Evolutionary conservation across 2,797 vertebrate genomes (phyloP), one percentile per base, ranked within the genome.

Genomic region (Babyrousa celebensis): DNA sequence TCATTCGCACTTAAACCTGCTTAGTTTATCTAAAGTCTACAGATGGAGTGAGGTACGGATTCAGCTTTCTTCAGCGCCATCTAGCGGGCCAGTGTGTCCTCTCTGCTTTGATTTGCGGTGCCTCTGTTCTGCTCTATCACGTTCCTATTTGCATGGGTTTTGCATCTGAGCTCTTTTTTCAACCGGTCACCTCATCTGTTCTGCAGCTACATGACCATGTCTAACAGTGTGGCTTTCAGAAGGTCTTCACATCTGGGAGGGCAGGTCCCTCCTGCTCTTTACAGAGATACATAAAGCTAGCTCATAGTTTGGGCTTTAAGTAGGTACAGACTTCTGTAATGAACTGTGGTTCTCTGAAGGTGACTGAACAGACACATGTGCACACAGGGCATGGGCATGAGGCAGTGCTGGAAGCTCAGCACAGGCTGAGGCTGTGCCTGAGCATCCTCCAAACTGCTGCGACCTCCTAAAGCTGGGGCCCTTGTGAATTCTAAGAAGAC

Each of bases 241-340:
- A 60, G 54, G 25, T 62, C 58, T 85, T 94, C 48, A 23, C 43
- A 62, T 32, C 43, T 79, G 48, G 60, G 8, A 84, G 8, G 23
- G 20, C 5, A 74, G 52, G 21, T 78, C 77, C 56, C 56, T 40
- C 23, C 10, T 77, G 54, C 29, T 54, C 29, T 20, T 83, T 75
- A 79, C 7, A 72, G n/a, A 90, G 62, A 93, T 56, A 89, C 56
- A 72, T 74, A 82, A 84, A 65, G 67, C 56, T 43, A 72, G 48
- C n/a, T 43, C 40, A 25, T 48, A 71, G 67, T 56, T 48, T 40
- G 21, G 27, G n/a, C 70, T 0, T 0, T 56, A 29, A 36, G 27
- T 2, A 74, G n/a, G 15, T 75, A 56, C 16, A 89, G 23, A 82
- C 36, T 70, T 83, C 63, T 43, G 27, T 84, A 40, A n/a, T 62